Conservation (phyloP, 2,888 invertebrate species). For the Allolobophora icterica region DNA sequence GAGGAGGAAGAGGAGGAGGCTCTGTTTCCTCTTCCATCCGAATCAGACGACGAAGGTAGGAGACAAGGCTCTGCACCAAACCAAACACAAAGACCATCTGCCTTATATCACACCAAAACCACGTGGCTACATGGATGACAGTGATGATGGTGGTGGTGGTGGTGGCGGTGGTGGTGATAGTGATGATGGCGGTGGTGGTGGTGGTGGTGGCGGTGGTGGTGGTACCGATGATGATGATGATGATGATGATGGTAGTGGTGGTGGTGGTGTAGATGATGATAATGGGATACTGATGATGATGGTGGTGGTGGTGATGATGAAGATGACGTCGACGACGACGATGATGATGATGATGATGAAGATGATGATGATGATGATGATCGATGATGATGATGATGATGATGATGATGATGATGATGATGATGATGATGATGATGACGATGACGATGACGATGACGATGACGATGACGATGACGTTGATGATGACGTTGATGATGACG, state of each 20-base stretch:
- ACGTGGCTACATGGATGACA: slow-evolving; percentile 3
- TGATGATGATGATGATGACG: slow-evolving; percentile 32
- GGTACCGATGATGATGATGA: slow-evolving; percentile 35
- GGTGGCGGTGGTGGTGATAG: slow-evolving; percentile 4
- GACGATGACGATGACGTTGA: slow-evolving; percentile 33
- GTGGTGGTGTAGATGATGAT: no score
- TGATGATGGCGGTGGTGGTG: slow-evolving; percentile 35
- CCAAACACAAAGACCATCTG: neutral
- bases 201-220: slow-evolving; percentile 24
- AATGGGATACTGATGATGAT: slow-evolving; percentile 35
- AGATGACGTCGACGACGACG: neutral
- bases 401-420: slow-evolving; percentile 32
- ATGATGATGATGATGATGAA: slow-evolving; percentile 32
- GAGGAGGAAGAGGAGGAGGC: slow-evolving; percentile 1
- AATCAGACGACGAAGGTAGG: slow-evolving; percentile 14
- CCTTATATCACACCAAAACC: no score
- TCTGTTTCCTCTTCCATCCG: neutral
- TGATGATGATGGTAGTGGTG: no score
- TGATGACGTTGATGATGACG: slow-evolving; percentile 36
- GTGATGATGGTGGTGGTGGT: slow-evolving; percentile 32
- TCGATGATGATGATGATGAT: neutral
- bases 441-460: slow-evolving; percentile 32
- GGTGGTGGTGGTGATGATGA: slow-evolving; percentile 24
- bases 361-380: slow-evolving; percentile 9
- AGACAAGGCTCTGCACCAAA: slow-evolving; percentile 12